Evolutionary conservation across 2,888 invertebrate genomes (phyloP).

Genomic region (Eristalis arbustorum): DNA sequence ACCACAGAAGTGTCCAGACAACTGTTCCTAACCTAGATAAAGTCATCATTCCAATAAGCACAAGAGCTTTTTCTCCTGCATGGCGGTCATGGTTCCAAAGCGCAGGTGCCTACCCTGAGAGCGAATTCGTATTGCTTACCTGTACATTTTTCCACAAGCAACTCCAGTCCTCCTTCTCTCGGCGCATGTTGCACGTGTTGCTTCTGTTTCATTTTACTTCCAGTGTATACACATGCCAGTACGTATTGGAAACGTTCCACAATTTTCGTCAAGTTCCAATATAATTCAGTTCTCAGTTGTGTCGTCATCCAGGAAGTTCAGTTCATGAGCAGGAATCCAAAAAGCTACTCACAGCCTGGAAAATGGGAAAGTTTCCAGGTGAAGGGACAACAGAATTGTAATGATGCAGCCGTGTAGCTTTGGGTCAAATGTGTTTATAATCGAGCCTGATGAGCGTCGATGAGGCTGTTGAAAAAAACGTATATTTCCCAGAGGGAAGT

Average conservation of each 20-base stretch:
- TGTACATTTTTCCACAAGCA: not conserved
- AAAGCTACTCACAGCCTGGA: not conserved
- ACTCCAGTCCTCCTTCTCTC: not conserved
- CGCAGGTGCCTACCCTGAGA: not conserved
- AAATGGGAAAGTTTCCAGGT: not conserved
- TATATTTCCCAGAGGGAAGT: not conserved
- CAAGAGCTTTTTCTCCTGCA: slow-evolving; percentile 11
- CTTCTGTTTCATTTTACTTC: slow-evolving; percentile 15
- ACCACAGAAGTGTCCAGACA: slow-evolving; percentile 10
- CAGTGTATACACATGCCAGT: not conserved
- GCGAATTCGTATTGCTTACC: not conserved
- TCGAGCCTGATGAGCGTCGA: not conserved
- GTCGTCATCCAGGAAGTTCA: not conserved
- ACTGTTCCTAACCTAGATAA: slow-evolving; percentile 40
- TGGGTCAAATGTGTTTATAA: not conserved
- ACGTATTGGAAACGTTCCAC: not conserved
- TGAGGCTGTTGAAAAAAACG: not conserved
- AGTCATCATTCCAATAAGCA: slow-evolving; percentile 23
- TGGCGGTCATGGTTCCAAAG: not conserved
- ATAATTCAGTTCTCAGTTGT: not conserved
- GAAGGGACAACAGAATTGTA: not conserved
- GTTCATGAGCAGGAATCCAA: not conserved
- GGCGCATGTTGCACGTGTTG: slow-evolving; percentile 43
- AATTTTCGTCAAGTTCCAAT: slow-evolving; percentile 24
- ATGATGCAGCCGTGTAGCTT: not conserved